Conservation (phyloP, 2,888 invertebrate species). For the Bhutanitis thaidina region DNA sequence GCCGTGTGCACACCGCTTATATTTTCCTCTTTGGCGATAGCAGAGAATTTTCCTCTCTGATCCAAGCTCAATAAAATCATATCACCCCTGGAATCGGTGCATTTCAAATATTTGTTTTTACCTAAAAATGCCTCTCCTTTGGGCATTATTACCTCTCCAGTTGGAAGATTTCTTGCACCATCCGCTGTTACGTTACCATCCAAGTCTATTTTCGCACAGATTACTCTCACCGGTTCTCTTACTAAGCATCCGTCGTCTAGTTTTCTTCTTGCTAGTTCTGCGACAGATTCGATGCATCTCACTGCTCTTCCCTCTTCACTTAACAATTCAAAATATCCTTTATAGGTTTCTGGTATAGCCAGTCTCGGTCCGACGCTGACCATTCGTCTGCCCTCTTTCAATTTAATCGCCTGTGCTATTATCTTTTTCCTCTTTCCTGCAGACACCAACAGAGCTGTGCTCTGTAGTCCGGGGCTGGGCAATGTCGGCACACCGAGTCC, state of each 20-base stretch:
- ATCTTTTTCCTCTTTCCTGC: constrained; percentile 92
- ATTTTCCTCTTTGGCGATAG: constrained; percentile 94
- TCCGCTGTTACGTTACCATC: constrained; percentile 83
- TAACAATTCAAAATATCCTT: constrained; percentile 95
- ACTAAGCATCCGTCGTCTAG: constrained; percentile 88
- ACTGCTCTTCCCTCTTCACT: constrained; percentile 96
- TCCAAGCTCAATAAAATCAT: constrained; percentile 90
- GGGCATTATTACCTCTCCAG: constrained; percentile 91
- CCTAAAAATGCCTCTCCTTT: constrained; percentile 85
- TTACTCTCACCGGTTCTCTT: constrained; percentile 87
- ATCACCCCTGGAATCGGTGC: constrained; percentile 91
- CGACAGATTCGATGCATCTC: constrained; percentile 92
- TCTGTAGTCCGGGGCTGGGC: constrained; percentile 91
- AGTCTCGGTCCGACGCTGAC: constrained; percentile 90
- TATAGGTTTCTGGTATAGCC: constrained; percentile 93
- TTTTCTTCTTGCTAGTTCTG: constrained; percentile 88
- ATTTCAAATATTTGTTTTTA: constrained; percentile 90
- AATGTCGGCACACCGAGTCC: constrained; percentile 93
- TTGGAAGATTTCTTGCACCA: constrained; percentile 86
- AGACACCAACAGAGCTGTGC: constrained; percentile 91
- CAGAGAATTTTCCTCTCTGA: constrained; percentile 94
- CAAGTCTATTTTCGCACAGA: constrained; percentile 81
- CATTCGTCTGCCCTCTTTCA: constrained; percentile 91
- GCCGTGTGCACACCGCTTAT: constrained; percentile 97
- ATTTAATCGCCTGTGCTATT: constrained; percentile 92